Evolutionary conservation across 1,140 invertebrate genomes (phyloP).

Genomic region (Scaptomyza hsui): DNA sequence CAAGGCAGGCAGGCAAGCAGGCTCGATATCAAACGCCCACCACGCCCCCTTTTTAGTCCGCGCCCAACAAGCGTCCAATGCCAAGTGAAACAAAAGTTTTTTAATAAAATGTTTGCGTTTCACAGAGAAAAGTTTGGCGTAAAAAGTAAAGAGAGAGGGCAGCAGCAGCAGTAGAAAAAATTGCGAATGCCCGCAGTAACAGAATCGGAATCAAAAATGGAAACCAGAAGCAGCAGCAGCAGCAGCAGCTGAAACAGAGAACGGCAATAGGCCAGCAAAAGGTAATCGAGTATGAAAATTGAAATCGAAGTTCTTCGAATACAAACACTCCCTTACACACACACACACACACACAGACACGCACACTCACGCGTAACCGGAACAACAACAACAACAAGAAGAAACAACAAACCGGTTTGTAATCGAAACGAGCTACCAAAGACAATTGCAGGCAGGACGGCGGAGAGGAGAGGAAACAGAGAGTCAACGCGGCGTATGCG

Average conservation of each 20-base stretch:
- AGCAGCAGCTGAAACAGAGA: slow-evolving; percentile 21
- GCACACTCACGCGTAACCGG: neutral
- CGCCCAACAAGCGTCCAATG: neutral
- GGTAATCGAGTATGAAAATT: slow-evolving; percentile 83
- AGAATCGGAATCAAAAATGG: slow-evolving; percentile 44
- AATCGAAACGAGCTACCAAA: slow-evolving; percentile 64
- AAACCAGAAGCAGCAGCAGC: slow-evolving; percentile 29
- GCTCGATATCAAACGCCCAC: slow-evolving; percentile 19
- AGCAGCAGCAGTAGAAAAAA: neutral
- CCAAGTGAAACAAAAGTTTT: slow-evolving; percentile 79
- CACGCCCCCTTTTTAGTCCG: neutral
- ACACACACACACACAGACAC: slow-evolving; percentile 3
- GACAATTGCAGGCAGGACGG: slow-evolving; percentile 30
- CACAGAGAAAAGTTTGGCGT: slow-evolving; percentile 61
- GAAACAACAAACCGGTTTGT: slow-evolving; percentile 34
- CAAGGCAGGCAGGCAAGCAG: neutral
- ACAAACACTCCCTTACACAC: neutral
- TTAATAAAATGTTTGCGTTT: slow-evolving; percentile 82
- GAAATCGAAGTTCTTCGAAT: slow-evolving; percentile 61
- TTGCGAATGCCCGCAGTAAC: slow-evolving; percentile 37
- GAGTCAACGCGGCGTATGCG: slow-evolving; percentile 63
- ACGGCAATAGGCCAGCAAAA: slow-evolving; percentile 58
- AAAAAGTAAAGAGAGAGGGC: neutral
- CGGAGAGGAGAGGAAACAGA: too few species aligned
- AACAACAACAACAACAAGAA: slow-evolving; percentile 29